Conservation (phyloP, 2,888 invertebrate species). For the Harmothoe impar region DNA sequence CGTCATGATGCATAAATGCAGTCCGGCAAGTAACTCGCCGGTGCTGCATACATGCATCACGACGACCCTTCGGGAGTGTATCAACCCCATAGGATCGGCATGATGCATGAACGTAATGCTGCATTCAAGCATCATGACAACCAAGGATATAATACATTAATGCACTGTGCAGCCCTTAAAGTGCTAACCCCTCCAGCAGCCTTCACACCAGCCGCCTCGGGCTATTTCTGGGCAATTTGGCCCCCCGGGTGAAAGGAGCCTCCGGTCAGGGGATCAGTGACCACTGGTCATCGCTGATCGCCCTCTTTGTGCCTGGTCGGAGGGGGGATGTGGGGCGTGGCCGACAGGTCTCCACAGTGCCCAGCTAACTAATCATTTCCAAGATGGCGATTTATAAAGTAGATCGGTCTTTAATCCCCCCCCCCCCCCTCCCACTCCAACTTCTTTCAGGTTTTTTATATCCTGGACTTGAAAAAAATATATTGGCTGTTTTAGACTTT, state of each 20-base stretch:
- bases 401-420: background rate
- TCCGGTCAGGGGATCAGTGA: background rate
- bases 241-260: background rate
- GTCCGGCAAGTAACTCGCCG: too few relatives aligned
- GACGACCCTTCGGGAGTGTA: too few relatives aligned
- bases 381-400: background rate
- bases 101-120: too few relatives aligned
- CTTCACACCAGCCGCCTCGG: background rate
- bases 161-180: too few relatives aligned
- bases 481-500: too few relatives aligned
- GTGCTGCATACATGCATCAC: too few relatives aligned
- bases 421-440: background rate
- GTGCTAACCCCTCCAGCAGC: background rate
- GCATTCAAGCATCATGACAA: too few relatives aligned
- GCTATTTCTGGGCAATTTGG: constrained; percentile 28
- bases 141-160: too few relatives aligned
- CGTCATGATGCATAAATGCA: too few relatives aligned
- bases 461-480: too few relatives aligned
- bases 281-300: constrained; percentile 37
- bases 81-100: too few relatives aligned
- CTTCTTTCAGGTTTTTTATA: background rate
- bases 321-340: background rate
- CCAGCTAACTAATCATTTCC: constrained; percentile 12
- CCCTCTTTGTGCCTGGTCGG: constrained; percentile 19
- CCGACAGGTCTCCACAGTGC: background rate